Evolutionary conservation across 2,113 vertebrate genomes (phyloP).

Genomic region (Lasiurus borealis): DNA sequence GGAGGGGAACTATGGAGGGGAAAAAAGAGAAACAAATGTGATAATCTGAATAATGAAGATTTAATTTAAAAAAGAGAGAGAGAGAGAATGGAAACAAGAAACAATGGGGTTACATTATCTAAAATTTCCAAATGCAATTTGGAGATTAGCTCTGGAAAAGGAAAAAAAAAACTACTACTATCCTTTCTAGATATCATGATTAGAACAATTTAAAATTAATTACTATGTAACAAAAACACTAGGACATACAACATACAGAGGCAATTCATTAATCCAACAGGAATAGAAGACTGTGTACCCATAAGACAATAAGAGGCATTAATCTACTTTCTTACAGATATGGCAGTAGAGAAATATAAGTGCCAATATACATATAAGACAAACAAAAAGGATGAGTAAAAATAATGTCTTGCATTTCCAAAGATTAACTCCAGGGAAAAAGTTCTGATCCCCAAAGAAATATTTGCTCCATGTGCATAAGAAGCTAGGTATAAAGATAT

Average conservation of each 20-base stretch:
- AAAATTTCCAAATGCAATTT: neutral
- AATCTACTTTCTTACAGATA: neutral
- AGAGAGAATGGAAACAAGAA: neutral
- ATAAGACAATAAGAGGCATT: neutral
- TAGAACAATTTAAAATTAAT: neutral
- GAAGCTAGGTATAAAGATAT: neutral
- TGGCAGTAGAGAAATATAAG: neutral
- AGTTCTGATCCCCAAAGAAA: neutral
- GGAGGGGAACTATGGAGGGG: too few species aligned
- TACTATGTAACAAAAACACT: neutral
- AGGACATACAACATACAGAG: neutral
- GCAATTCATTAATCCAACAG: neutral
- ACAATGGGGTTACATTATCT: neutral
- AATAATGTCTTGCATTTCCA: neutral
- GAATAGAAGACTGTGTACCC: neutral
- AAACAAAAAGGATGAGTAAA: neutral
- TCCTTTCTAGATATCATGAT: neutral
- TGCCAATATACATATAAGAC: neutral
- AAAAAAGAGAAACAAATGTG: too few species aligned
- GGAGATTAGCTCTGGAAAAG: neutral
- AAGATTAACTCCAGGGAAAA: neutral
- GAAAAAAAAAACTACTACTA: conserved; percentile 30
- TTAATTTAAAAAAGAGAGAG: too few species aligned
- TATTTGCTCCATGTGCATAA: neutral
- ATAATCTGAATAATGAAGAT: too few species aligned